Evolutionary conservation across 2,113 vertebrate genomes (phyloP).

Genomic region (Tylochromis polylepis): DNA sequence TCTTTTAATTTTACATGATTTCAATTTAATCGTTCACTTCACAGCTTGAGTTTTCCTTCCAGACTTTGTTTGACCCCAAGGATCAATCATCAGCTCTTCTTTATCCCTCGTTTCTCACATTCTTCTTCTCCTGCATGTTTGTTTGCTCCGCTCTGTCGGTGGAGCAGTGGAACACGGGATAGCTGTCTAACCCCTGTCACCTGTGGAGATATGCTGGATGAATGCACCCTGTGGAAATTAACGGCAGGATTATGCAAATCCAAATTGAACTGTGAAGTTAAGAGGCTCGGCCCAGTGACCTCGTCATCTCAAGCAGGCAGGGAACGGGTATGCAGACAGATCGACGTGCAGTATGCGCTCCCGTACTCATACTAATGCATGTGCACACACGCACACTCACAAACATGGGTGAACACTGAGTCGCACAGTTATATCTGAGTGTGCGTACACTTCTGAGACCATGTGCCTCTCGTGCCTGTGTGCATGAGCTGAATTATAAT

Average conservation of each 20-base stretch:
- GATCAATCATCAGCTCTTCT: background rate
- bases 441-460: background rate
- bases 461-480: slow-evolving; percentile 16
- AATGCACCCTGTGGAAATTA: slow-evolving; percentile 57
- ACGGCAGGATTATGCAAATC: slow-evolving; percentile 70
- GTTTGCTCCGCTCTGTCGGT: background rate
- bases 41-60: background rate
- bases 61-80: background rate
- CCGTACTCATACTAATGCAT: background rate
- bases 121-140: background rate
- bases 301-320: slow-evolving; percentile 25
- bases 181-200: slow-evolving; percentile 54
- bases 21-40: background rate
- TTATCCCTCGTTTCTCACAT: background rate
- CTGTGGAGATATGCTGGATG: slow-evolving; percentile 48
- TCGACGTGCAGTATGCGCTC: background rate
- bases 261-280: slow-evolving; percentile 67
- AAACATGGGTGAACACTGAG: background rate
- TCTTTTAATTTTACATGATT: background rate
- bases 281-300: slow-evolving; percentile 65
- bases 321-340: background rate
- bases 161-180: slow-evolving; percentile 41
- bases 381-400: background rate
- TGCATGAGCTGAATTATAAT: slow-evolving; percentile 68
- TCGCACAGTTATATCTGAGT: background rate